phyloP scores from a whole-genome alignment of 2,797 vertebrate genomes.

The Pseudochirops corinnae region DNA sequence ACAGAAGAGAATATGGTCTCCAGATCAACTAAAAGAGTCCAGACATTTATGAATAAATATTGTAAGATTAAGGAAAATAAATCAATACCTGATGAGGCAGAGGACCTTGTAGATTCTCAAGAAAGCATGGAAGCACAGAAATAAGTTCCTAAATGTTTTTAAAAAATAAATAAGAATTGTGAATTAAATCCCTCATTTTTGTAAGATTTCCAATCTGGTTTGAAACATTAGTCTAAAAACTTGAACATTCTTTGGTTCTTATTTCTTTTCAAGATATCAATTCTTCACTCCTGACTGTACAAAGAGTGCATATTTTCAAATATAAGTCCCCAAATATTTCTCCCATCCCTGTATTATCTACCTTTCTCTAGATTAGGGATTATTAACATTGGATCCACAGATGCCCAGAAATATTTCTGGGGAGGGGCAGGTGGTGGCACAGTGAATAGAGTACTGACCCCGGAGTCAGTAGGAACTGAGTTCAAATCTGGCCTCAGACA shows the following conservation, averaged over 20 bases:
- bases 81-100: not conserved
- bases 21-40: not conserved
- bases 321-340: not conserved
- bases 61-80: not conserved
- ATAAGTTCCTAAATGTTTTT: not conserved
- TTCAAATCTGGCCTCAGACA: too few species aligned
- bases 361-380: not conserved
- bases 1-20: not conserved
- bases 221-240: not conserved
- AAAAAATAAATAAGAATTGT: not conserved
- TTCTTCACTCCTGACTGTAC: not conserved
- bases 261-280: not conserved
- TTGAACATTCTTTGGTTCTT: not conserved
- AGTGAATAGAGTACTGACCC: too few species aligned
- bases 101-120: not conserved
- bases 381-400: not conserved
- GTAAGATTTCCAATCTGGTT: not conserved
- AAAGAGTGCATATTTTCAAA: not conserved
- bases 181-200: not conserved
- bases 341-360: not conserved
- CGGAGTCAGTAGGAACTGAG: too few species aligned
- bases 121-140: not conserved
- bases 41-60: not conserved
- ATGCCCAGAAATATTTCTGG: not conserved
- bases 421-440: too few species aligned